Percentiles rank a stretch among this genome's conserved stretches.
Conservation (phyloP, 2,888 invertebrate genomes). For the Glyphotaelius pellucidus region DNA sequence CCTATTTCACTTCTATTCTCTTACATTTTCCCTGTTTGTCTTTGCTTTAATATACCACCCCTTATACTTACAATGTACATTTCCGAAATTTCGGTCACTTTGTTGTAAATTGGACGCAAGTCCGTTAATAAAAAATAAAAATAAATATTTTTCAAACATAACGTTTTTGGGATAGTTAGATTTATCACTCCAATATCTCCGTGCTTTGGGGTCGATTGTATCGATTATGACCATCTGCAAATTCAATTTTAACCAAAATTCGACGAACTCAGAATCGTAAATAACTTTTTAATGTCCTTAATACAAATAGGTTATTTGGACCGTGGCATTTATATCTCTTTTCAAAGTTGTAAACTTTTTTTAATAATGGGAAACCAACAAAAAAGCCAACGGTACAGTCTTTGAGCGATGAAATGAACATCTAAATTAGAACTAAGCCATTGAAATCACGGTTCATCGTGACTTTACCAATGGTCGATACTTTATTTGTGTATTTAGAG, state of each 20-base stretch:
- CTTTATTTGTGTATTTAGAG: conserved; percentile 5
- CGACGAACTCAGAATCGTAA: neutral
- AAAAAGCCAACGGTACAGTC: neutral
- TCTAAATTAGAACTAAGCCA: neutral
- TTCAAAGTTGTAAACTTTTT: neutral
- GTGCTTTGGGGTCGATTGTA: no score
- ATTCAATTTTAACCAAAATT: neutral
- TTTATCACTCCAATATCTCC: neutral
- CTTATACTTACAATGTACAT: no score
- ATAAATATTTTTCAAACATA: no score
- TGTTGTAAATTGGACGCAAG: no score
- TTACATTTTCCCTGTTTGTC: no score
- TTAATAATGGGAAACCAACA: neutral
- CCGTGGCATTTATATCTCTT: neutral
- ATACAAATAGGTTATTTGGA: neutral
- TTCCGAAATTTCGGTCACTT: no score
- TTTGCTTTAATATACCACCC: no score
- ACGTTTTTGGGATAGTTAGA: no score
- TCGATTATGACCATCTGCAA: neutral
- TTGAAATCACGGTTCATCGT: conserved; percentile 54
- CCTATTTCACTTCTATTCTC: no score
- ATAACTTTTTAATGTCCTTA: neutral
- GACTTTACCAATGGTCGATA: conserved; percentile 42
- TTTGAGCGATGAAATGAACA: neutral
- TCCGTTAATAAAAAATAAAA: no score